Base-by-base conservation (phyloP, 2,113 vertebrate genomes). In the Vanacampus margaritifer region DNA sequence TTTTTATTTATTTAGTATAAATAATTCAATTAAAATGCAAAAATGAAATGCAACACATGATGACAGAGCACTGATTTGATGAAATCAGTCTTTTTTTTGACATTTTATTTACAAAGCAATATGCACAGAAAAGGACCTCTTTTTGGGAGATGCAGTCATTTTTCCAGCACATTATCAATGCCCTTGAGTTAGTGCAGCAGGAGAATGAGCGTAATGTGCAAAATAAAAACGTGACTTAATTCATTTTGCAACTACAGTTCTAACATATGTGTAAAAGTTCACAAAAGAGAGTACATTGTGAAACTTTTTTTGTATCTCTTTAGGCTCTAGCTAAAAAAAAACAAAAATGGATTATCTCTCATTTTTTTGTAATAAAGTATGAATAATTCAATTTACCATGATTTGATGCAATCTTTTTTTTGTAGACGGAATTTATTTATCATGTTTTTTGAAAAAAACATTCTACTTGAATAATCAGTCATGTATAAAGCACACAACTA, bases 111-210 rank as follows among this genome's bases (percentile, higher is more conserved):
- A 4, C 28, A 79, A 78, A 79, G 68, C 78, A 79, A 67, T 53
- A 35, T 21, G 43, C 78, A 81, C 74, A 84, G 79, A 69, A 83
- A 80, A 75, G 57, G 60, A 50, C 68, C 54, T 68, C 28, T 74
- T 75, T 84, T 68, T 16, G 46, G 21, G 51, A 67, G 68, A 67
- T 75, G 67, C 76, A 74, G 82, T 86, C 68, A 75, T 73, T 85
- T 85, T 85, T 79, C 78, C 71, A 79, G 70, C 78, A 78, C 79
- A 81, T 86, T 88, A 85, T 80, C 67, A 75, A 84, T 67, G 69
- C 65, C 82, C 75, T 39, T 45, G 72, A 89, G 84, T 69, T 56
- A 86, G 68, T 61, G 73, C 65, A 39, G 58, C 56, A 68, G 64
- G 37, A 65, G 71, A 57, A 19, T 10, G 63, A 60, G 28, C 28